Conservation (phyloP, 2,113 vertebrate species). For the Eptatretus burgeri region DNA sequence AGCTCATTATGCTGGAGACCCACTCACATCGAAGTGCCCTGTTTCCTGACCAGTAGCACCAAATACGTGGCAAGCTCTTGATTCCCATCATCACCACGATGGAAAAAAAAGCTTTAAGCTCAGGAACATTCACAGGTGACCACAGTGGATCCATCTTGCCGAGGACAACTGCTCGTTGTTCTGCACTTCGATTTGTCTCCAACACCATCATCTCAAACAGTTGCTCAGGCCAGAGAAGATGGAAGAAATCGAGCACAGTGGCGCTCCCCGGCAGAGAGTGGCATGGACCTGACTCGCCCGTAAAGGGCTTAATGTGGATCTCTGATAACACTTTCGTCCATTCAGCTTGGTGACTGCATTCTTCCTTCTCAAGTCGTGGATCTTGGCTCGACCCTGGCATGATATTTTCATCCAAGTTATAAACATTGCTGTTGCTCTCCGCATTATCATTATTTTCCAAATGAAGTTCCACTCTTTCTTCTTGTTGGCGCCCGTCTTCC, state of each 20-base stretch:
- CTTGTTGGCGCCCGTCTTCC: background rate
- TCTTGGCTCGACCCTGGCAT: background rate
- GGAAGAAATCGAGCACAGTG: background rate
- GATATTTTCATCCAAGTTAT: background rate
- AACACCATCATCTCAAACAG: slow-evolving; percentile 15
- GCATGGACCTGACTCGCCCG: background rate
- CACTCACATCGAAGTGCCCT: slow-evolving; percentile 33
- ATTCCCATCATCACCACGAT: slow-evolving; percentile 36
- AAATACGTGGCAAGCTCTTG: slow-evolving; percentile 31
- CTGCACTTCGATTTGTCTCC: slow-evolving; percentile 43
- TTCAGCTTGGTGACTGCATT: background rate
- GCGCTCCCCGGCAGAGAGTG: background rate
- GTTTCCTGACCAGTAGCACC: slow-evolving; percentile 38
- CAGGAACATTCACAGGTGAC: slow-evolving; percentile 29
- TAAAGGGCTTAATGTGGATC: background rate
- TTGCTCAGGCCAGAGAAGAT: background rate
- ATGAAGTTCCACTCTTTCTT: background rate
- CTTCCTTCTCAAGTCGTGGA: background rate
- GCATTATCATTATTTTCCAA: background rate
- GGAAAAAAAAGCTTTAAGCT: slow-evolving; percentile 30
- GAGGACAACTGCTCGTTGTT: slow-evolving; percentile 28
- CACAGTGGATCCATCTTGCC: slow-evolving; percentile 31
- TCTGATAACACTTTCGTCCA: too few species aligned
- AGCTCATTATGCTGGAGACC: slow-evolving; percentile 35
- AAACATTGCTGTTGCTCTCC: background rate